Evolutionary conservation across 2,113 vertebrate species (phyloP).

Genomic region (Larimichthys polyactis): DNA sequence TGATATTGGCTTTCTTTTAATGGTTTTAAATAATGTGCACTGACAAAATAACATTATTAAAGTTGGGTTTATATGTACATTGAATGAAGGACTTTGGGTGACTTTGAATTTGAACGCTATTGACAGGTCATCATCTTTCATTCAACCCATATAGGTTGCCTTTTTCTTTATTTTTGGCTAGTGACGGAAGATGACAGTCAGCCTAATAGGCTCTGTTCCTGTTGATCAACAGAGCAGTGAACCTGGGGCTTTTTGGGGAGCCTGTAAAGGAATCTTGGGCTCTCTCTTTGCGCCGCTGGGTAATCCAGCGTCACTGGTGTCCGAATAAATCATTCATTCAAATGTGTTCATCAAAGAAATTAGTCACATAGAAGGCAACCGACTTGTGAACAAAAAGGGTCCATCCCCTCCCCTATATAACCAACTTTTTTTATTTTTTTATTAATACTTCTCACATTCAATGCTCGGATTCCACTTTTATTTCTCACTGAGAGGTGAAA

Average conservation of each 20-base stretch:
- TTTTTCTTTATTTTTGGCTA: too few relatives aligned
- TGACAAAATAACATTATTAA: not conserved
- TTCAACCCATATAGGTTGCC: too few relatives aligned
- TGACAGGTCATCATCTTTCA: not conserved
- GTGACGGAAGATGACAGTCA: too few relatives aligned
- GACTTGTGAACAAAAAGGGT: constrained; percentile 6
- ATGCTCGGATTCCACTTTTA: not conserved
- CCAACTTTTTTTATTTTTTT: not conserved
- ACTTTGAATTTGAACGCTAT: not conserved
- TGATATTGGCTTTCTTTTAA: not conserved
- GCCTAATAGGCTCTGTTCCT: not conserved
- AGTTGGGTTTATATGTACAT: not conserved
- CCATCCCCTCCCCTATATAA: not conserved
- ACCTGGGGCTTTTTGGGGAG: constrained; percentile 9
- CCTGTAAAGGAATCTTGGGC: not conserved
- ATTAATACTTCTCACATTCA: not conserved
- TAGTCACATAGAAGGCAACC: not conserved
- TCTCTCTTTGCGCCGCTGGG: not conserved
- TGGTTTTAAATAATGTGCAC: not conserved
- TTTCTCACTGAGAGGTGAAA: constrained; percentile 13
- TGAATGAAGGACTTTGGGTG: not conserved
- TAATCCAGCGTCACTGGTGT: not conserved
- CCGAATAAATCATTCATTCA: not conserved
- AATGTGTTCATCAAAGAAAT: not conserved
- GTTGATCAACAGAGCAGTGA: constrained; percentile 3